A percentile compares a stretch with the other conserved stretches of the same genome.
Evolutionary conservation across 2,113 vertebrate genomes (phyloP).

Genomic region (Eulacestoma nigropectus): DNA sequence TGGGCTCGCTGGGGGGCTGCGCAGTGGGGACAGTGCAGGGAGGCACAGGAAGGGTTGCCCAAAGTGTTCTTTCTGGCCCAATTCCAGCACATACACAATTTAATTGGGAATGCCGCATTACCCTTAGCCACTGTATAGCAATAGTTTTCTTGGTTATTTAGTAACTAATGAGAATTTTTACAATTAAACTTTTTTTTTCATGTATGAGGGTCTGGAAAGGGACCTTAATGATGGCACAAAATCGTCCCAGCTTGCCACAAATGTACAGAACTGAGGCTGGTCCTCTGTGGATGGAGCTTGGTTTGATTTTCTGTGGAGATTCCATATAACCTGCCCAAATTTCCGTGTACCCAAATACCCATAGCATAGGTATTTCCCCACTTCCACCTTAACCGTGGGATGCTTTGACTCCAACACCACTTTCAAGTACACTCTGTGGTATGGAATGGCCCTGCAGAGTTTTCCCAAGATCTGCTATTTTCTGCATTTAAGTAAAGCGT

Average conservation of each 20-base stretch:
- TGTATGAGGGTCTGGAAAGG: not conserved
- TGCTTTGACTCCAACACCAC: not conserved
- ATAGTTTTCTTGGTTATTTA: not conserved
- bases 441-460: not conserved
- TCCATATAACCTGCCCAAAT: not conserved
- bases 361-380: not conserved
- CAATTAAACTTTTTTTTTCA: not conserved
- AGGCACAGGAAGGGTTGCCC: not conserved
- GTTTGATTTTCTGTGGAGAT: not conserved
- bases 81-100: not conserved
- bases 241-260: not conserved
- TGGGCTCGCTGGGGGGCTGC: not conserved
- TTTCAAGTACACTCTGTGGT: not conserved
- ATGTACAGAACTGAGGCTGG: not conserved
- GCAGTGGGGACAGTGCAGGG: rapidly evolving
- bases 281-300: not conserved
- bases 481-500: not conserved
- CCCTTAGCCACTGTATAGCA: not conserved
- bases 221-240: not conserved
- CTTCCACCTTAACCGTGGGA: not conserved
- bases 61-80: not conserved
- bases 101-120: not conserved
- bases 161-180: not conserved
- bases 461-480: not conserved
- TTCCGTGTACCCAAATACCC: not conserved